Base-by-base conservation (phyloP, 2,888 invertebrate species). In the Acronicta aceris region DNA sequence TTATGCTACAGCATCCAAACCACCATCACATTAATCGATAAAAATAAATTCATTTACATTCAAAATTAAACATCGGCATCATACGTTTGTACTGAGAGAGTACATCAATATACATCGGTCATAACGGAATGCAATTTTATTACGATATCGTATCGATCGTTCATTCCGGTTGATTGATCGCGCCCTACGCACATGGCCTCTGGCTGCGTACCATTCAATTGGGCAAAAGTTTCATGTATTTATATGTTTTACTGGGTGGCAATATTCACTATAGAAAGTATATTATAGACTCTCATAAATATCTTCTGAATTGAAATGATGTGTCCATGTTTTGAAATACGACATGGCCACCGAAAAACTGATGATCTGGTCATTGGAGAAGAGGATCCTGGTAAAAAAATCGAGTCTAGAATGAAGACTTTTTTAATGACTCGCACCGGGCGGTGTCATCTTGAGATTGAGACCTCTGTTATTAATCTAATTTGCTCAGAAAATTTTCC, bases 141-240 rank as follows among this genome's bases (percentile, higher is more conserved):
- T 76, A 69, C 67, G 68, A 69, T 73, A 57, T 63, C 52, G 63
- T 60, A 59, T 59, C 73, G 62, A 73, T 79, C 64, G 65, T 40
- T 70, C 69, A 70, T 71, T 74, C 69, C 49, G 57, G 58, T 63
- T 79, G 81, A 81, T 75, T 67, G 75, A 81, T 78, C 58, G 56
- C 55, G 47, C 41, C 49, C 48, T 67, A 67, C 61, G 41, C 67
- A 63, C 61, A 68, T 74, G 69, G 74, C 72, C 75, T 36, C 51
- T 71, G 68, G 78, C 75, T 55, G 21, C 40, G 10, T 58, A 62
- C 65, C 71, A 77, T 63, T 60, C 51, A 63, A 63, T 71, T 59
- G 60, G 47, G 42, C 25, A 65, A 65, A 50, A 52, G 43, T 58
- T 62, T 65, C 74, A 50, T 60, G 54, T 65, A 54, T 57, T 64